Base-by-base conservation (phyloP, 2,113 vertebrate species). In the Caracal caracal region DNA sequence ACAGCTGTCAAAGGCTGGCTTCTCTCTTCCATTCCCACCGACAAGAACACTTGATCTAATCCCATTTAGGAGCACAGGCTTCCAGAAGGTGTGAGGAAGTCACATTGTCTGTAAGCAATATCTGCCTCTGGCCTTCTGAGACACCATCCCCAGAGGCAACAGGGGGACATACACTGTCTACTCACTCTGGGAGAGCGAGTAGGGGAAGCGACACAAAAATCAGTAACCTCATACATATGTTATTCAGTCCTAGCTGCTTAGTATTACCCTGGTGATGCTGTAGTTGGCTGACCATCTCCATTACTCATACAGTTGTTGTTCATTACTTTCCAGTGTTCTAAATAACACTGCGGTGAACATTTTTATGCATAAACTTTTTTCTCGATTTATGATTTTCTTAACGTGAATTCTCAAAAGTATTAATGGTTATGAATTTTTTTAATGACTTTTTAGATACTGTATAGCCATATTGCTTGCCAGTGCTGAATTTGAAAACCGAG, bases 181-280 rank as follows among this genome's bases (percentile, higher is more conserved):
- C 65, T 24, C 10, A 5, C 17, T 12, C 7, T 19, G 28, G 33
- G 78, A 33, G 20, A 68, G 20, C 71, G 3, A n/a, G 15, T 33
- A 40, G 10, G n/a, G 24, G 59, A 33, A 35, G n/a, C 20, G 35
- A 43, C 75, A 37, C 40, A 63, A 28, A 63, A 28, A 22, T 30
- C n/a, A 24, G 0, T 40, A 6, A 30, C 5, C 33, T 26, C 6
- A 0, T 20, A 5, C 6, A 0, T 20, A 5, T 3, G 24, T 59
- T 53, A 17, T 10, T n/a, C 47, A 26, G 2, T 53, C 40, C 40
- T 17, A 13, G 17, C 51, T 28, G 17, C 9, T 4, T 12, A 3
- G 26, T 68, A 10, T 30, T 49, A 26, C 12, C n/a, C 19, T 15
- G 17, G 12, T 24, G 10, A 2, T 47, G 13, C 28, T 37, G 6